These are phyloP conservation scores for Apodemus agrarius DNA, from an alignment of 2,797 vertebrate genomes.

Conservation along the genomic window DNA sequence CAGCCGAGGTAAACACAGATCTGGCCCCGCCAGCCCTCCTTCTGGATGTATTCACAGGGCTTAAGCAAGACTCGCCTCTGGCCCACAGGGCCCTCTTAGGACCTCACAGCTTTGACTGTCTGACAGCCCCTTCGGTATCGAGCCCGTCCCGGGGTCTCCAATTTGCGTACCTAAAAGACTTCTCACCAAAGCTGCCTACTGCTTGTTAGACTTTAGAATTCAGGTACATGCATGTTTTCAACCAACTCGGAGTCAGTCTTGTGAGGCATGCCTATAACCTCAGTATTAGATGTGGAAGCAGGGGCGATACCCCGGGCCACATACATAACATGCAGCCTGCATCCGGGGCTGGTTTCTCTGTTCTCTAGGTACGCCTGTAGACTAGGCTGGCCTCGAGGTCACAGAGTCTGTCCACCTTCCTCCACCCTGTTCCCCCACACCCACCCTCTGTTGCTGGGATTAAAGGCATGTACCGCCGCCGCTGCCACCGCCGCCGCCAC, in stretches of 20 bases:
- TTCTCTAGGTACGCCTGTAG: too few species aligned
- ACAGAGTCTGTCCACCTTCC: too few species aligned
- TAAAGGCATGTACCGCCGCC: too few species aligned
- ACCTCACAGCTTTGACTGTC: neutral
- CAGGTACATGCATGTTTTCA: neutral
- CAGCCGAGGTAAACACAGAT: neutral
- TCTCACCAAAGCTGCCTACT: neutral
- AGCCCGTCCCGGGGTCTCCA: neutral
- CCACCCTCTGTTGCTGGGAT: fast-evolving
- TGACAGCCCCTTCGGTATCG: neutral
- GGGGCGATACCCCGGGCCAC: too few species aligned
- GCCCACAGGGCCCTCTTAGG: neutral
- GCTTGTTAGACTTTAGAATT: neutral
- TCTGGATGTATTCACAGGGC: neutral
- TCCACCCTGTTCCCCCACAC: too few species aligned
- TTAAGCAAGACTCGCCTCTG: neutral
- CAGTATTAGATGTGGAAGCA: neutral
- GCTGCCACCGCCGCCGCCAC: too few species aligned
- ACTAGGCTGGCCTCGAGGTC: too few species aligned
- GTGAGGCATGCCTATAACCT: neutral
- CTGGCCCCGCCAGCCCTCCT: neutral
- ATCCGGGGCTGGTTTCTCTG: too few species aligned
- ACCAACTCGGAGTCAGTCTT: neutral
- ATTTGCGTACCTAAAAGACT: neutral
- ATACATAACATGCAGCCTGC: too few species aligned